Percentiles rank a stretch among this genome's conserved stretches.
These are phyloP conservation scores for Onychostruthus taczanowskii DNA, from an alignment of 2,113 vertebrate genomes.

Conservation along the genomic window DNA sequence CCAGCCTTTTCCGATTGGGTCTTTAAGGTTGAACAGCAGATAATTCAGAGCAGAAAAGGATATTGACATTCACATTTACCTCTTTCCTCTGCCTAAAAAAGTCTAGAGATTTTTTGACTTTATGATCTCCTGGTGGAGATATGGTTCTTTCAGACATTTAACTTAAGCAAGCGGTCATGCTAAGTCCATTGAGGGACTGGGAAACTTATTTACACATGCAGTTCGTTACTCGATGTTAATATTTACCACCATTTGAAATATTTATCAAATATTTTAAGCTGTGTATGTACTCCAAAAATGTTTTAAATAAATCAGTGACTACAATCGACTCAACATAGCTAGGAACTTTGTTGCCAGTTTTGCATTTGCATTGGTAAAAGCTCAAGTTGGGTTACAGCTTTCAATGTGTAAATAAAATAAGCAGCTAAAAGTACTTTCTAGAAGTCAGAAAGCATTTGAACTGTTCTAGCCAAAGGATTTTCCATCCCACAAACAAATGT, in stretches of 20 bases:
- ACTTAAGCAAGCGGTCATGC: not conserved
- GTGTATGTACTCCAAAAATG: not conserved
- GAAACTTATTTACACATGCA: not conserved
- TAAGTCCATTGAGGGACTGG: not conserved
- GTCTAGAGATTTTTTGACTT: not conserved
- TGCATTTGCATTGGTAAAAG: not conserved
- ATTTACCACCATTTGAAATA: not conserved
- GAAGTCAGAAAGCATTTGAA: not conserved
- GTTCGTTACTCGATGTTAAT: not conserved
- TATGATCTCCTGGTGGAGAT: not conserved
- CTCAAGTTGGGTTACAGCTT: not conserved
- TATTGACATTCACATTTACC: not conserved
- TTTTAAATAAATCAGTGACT: not conserved
- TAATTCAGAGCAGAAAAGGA: not conserved
- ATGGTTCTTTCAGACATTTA: not conserved
- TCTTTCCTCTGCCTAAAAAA: not conserved
- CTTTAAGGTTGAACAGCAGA: not conserved
- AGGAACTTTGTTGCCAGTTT: not conserved
- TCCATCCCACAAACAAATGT: not conserved
- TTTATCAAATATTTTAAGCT: not conserved
- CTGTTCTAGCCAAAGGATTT: not conserved
- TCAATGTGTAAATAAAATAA: not conserved
- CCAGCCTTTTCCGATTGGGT: not conserved
- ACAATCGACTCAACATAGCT: not conserved
- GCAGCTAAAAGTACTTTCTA: not conserved